Evolutionary conservation across 2,888 invertebrate genomes (phyloP).

Genomic region (Drosophila pseudotakahashii): DNA sequence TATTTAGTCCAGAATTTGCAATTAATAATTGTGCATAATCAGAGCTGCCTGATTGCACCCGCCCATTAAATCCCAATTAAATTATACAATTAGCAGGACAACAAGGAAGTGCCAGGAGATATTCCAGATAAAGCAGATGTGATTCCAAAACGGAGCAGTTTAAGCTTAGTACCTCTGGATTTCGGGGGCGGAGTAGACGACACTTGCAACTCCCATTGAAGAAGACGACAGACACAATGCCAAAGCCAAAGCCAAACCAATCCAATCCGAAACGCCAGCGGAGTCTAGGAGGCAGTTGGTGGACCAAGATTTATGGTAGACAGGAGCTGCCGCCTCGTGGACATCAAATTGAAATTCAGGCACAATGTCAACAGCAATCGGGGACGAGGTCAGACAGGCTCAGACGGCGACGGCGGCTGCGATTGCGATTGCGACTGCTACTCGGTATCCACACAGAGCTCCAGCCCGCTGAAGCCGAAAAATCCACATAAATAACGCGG

Average conservation of each 20-base stretch:
- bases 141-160: neutral
- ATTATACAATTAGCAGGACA: conserved; percentile 42
- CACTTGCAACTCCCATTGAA: conserved; percentile 13
- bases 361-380: conserved; percentile 72
- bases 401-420: conserved; percentile 7
- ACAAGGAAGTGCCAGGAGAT: neutral
- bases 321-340: conserved; percentile 56
- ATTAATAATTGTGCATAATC: conserved; percentile 51
- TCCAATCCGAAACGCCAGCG: conserved; percentile 26
- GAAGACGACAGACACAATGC: conserved; percentile 4
- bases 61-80: conserved; percentile 60
- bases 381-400: conserved; percentile 42
- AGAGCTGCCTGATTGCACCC: conserved; percentile 57
- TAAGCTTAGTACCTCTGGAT: conserved; percentile 6
- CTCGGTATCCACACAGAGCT: conserved; percentile 9
- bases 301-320: conserved; percentile 70
- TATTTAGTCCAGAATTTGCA: neutral
- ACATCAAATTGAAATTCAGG: conserved; percentile 77
- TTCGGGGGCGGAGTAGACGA: conserved; percentile 24
- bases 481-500: conserved; percentile 77
- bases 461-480: conserved; percentile 52
- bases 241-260: conserved; percentile 12
- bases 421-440: conserved; percentile 4
- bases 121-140: conserved; percentile 3
- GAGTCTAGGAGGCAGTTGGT: conserved; percentile 14